A percentile compares a stretch with the other conserved stretches of the same genome.
Conservation (phyloP, 2,113 vertebrate genomes). For the Seriola rivoliana region DNA sequence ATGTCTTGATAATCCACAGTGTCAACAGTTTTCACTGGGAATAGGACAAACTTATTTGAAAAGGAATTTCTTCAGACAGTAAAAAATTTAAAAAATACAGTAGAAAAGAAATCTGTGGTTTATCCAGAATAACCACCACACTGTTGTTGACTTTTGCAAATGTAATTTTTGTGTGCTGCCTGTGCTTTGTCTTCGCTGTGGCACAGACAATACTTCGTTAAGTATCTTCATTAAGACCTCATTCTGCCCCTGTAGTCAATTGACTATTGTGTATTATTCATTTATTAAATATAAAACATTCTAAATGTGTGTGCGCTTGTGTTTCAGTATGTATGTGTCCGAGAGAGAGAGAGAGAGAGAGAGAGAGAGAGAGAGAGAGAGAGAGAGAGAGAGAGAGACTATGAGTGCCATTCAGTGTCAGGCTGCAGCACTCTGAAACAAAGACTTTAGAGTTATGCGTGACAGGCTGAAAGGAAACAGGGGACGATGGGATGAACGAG, state of each 20-base stretch:
- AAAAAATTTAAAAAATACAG: not conserved
- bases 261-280: not conserved
- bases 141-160: not conserved
- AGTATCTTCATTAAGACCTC: too few species aligned
- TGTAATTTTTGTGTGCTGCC: too few species aligned
- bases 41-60: not conserved
- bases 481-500: constrained; percentile 54
- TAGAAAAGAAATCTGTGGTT: not conserved
- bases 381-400: constrained; percentile 1
- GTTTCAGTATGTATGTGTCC: too few species aligned
- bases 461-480: constrained; percentile 54
- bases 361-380: not conserved
- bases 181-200: too few species aligned
- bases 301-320: too few species aligned
- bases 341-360: not conserved
- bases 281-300: not conserved
- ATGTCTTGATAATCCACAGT: not conserved
- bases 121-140: too few species aligned
- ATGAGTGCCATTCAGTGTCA: constrained; percentile 67
- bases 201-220: too few species aligned
- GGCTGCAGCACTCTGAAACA: constrained; percentile 60
- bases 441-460: constrained; percentile 47
- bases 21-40: not conserved
- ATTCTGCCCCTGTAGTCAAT: not conserved
- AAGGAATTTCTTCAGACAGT: not conserved